A percentile compares a stretch with the other conserved stretches of the same genome.
Conservation (phyloP, 2,113 vertebrate genomes). For the Hemiprocne comata region DNA sequence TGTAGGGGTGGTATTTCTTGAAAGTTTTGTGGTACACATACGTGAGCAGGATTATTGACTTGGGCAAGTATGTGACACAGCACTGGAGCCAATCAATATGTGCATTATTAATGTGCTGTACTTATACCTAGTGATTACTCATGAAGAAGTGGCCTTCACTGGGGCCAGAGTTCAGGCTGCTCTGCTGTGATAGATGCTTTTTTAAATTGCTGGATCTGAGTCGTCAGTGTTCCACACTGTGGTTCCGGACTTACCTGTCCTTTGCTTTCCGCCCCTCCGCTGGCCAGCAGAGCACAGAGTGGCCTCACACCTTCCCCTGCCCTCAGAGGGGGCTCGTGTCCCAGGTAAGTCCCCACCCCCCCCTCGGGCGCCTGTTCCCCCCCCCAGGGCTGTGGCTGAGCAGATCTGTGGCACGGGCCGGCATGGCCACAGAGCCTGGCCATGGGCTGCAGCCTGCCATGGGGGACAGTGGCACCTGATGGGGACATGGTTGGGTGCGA, state of each 20-base stretch:
- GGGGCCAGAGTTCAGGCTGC: slow-evolving; percentile 24
- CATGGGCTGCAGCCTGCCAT: too few relatives aligned
- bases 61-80: background rate
- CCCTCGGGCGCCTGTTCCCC: fast-evolving
- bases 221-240: background rate
- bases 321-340: background rate
- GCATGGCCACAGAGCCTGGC: too few relatives aligned
- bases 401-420: too few relatives aligned
- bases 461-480: too few relatives aligned
- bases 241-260: background rate
- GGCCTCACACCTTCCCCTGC: background rate
- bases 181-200: slow-evolving; percentile 25
- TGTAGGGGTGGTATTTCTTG: background rate
- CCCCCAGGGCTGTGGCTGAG: fast-evolving
- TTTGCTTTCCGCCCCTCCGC: background rate
- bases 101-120: slow-evolving; percentile 4
- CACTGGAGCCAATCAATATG: background rate
- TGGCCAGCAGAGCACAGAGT: background rate
- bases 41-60: background rate
- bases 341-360: background rate
- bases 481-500: too few relatives aligned
- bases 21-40: background rate
- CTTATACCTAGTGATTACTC: slow-evolving; percentile 13
- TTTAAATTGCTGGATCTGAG: background rate
- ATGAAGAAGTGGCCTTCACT: slow-evolving; percentile 23